These are phyloP conservation scores for Abramis brama DNA, from an alignment of 2,113 vertebrate species.

Conservation along the genomic window DNA sequence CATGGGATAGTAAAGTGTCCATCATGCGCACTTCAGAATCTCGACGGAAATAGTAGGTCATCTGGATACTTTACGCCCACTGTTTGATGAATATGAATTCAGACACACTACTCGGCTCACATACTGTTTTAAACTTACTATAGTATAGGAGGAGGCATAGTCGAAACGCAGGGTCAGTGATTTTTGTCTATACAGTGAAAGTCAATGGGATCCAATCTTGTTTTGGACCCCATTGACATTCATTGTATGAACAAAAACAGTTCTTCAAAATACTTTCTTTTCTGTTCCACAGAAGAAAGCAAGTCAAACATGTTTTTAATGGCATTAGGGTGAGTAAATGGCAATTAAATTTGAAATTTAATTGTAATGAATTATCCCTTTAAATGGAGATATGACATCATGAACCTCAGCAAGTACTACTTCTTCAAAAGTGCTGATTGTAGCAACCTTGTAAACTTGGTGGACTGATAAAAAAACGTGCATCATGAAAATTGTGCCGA, in stretches of 20 bases:
- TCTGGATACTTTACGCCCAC: too few relatives aligned
- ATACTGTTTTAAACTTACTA: too few relatives aligned
- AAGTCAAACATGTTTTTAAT: not conserved
- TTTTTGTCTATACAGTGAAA: not conserved
- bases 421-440: not conserved
- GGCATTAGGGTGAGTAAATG: not conserved
- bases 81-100: too few relatives aligned
- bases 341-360: too few relatives aligned
- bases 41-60: too few relatives aligned
- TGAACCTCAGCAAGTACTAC: not conserved
- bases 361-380: not conserved
- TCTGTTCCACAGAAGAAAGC: not conserved
- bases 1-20: too few relatives aligned
- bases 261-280: not conserved
- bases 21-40: too few relatives aligned
- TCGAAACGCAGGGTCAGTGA: too few relatives aligned
- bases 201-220: not conserved
- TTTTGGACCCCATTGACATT: too few relatives aligned
- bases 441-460: not conserved
- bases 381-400: not conserved
- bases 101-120: too few relatives aligned
- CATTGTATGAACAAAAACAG: not conserved
- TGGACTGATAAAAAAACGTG: not conserved
- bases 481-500: not conserved
- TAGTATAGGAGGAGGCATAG: too few relatives aligned